Base-by-base conservation (phyloP, 2,888 invertebrate genomes). In the Loripinus fragilis region DNA sequence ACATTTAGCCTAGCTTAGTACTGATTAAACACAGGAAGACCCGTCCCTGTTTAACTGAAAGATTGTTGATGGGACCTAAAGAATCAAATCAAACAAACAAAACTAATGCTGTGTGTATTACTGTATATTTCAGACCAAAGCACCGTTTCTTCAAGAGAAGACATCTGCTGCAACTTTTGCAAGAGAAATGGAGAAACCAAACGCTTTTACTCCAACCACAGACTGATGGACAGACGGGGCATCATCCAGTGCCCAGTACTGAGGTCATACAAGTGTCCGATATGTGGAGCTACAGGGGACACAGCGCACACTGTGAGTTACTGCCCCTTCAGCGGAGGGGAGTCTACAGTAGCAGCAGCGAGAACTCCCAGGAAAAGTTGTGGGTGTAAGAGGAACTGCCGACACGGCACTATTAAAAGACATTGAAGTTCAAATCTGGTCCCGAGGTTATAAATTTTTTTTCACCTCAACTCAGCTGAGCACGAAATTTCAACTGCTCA, bases 281-380 rank as follows among this genome's bases (percentile, higher is more conserved):
- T 95, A 80, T 97, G 97, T 91, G 95, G 95, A 67, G 96, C 95
- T 15, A 93, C 93, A 71, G 97, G 97, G 0, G 96, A 96, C 91
- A 42, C 75, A 70, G 96, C 97, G 55, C 97, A 97, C 93, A 97
- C 97, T 17, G 93, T 95, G 87, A 96, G 96, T 92, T 97, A 97
- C 93, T 97, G 97, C 92, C 92, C 92, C 7, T 55, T 72, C 1
- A 71, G 74, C 15, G 45, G 42, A 23, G 71, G 77, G 17, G 23
- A 35, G 10, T 72, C 82, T 8, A 66, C 67, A 15, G 68, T 75
- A 10, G 71, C 67, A 2, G 55, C 74, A 5, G 52, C 71, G 10
- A 68, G 64, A 42, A 80, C 80, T 7, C 76, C 76, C 10, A 65
- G 80, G 33, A 80, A 83, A 60, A 77, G 80, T 30, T 83, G 83